Evolutionary conservation across 2,797 vertebrate genomes (phyloP).

Genomic region (Ataeniobius toweri): DNA sequence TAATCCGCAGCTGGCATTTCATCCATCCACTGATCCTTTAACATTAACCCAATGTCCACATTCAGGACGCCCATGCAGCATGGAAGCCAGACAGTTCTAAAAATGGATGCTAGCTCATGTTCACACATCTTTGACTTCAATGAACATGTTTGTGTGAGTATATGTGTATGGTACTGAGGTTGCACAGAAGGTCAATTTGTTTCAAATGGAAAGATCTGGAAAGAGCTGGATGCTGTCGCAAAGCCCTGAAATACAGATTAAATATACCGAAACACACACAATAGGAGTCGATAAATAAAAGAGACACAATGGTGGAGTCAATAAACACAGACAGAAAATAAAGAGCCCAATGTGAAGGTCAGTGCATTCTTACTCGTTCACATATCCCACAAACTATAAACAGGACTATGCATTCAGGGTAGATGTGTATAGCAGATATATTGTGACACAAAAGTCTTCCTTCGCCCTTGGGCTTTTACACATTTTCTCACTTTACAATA

Average conservation of each 20-base stretch:
- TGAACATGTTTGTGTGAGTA: conserved; percentile 5
- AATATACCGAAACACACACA: conserved; percentile 46
- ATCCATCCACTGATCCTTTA: background rate
- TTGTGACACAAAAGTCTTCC: conserved; percentile 7
- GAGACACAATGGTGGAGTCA: conserved; percentile 38
- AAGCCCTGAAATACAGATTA: conserved; percentile 48
- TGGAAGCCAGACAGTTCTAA: background rate
- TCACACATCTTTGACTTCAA: conserved; percentile 26
- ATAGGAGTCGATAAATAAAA: conserved; percentile 55
- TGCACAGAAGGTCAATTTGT: conserved; percentile 50
- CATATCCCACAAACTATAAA: background rate
- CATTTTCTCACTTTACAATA: background rate
- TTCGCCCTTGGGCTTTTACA: background rate
- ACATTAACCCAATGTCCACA: background rate
- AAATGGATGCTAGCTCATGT: conserved; percentile 6
- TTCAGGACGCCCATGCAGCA: too few relatives aligned
- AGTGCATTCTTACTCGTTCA: conserved; percentile 21
- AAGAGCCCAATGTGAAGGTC: conserved; percentile 48
- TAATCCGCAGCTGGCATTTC: background rate
- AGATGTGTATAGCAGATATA: conserved; percentile 9
- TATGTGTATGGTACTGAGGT: conserved; percentile 16
- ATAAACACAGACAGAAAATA: conserved; percentile 44
- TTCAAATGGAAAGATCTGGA: conserved; percentile 49
- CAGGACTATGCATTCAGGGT: background rate
- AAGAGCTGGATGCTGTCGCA: conserved; percentile 25